Base-by-base conservation (phyloP, 2,888 invertebrate species). In the Malthinus flaveolus region DNA sequence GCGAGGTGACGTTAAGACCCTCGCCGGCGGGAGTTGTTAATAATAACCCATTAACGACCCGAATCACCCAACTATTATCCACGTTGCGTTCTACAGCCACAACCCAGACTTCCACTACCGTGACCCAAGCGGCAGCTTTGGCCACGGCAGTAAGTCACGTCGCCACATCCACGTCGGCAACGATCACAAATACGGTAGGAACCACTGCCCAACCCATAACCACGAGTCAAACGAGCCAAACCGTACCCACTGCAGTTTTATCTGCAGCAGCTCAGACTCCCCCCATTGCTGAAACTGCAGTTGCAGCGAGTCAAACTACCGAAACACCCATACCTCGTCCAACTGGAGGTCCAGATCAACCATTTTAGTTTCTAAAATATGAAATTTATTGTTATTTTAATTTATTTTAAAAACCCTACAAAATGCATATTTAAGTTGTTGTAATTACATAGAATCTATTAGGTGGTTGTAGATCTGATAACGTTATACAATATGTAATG, bases 151-250 rank as follows among this genome's bases (percentile, higher is more conserved):
- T 57, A 8, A 53, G 56, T 35, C 52, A 49, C 44, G 67, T 66
- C 33, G 64, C 82, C 3, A 83, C 83, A 1, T 82, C 82, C 66
- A 83, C 83, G 2, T 76, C 80, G 3, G 81, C 81, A 1, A 81
- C 82, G 56, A 68, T 66, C 31, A 74, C 73, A n/a, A 57, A 73
- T 39, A 75, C 75, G 32, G 77, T 79, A 33, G 78, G 78, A 32
- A 78, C 76, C 4, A 69, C 71, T 8, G 77, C 76, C 1, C 76
- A 75, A 57, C 78, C 78, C 13, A 68, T 74, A 13, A 78, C 75
- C 49, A 69, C 76, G 7, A 78, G 72, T 55, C 77, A 78, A 61
- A 76, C 78, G 34, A 75, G 76, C 61, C 79, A 79, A 66, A 79
- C 79, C 33, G 69, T 71, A 44, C 72, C 75, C 10, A 71, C 75